phyloP scores from a whole-genome alignment of 2,797 vertebrate species.

The Enteromius radiatus region DNA sequence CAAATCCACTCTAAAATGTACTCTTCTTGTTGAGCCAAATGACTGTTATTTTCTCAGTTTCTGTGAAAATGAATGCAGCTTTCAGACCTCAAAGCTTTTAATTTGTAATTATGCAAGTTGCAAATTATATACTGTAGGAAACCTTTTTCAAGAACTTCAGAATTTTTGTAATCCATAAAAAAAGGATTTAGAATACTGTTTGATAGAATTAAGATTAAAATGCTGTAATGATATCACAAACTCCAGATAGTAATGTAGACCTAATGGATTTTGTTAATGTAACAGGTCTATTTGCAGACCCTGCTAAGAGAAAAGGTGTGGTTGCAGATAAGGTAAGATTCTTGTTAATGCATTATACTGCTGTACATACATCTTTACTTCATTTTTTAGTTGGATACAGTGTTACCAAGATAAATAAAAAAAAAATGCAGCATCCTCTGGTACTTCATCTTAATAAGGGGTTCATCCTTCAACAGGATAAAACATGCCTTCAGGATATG shows the following conservation, averaged over 20 bases:
- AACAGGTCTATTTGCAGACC: conserved; percentile 89
- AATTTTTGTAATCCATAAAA: not conserved
- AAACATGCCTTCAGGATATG: not conserved
- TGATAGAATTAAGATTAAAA: not conserved
- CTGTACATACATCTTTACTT: not conserved
- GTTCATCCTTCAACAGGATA: not conserved
- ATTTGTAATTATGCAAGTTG: not conserved
- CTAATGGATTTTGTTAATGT: not conserved
- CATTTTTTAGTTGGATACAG: not conserved
- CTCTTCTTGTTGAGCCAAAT: not conserved
- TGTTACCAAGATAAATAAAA: not conserved
- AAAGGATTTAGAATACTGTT: not conserved
- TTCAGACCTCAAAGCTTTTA: not conserved
- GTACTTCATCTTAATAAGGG: not conserved
- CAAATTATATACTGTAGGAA: not conserved
- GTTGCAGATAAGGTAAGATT: conserved; percentile 88
- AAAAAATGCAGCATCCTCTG: not conserved
- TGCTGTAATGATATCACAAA: not conserved
- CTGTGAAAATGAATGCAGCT: not conserved
- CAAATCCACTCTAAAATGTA: not conserved
- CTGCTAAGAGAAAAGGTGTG: conserved; percentile 85
- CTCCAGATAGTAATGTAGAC: conserved; percentile 54
- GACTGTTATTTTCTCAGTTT: not conserved
- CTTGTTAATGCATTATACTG: not conserved
- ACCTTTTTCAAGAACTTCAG: not conserved